These are phyloP conservation scores for Aptenodytes forsteri DNA, from an alignment of 2,113 vertebrate species.

Conservation along the genomic window DNA sequence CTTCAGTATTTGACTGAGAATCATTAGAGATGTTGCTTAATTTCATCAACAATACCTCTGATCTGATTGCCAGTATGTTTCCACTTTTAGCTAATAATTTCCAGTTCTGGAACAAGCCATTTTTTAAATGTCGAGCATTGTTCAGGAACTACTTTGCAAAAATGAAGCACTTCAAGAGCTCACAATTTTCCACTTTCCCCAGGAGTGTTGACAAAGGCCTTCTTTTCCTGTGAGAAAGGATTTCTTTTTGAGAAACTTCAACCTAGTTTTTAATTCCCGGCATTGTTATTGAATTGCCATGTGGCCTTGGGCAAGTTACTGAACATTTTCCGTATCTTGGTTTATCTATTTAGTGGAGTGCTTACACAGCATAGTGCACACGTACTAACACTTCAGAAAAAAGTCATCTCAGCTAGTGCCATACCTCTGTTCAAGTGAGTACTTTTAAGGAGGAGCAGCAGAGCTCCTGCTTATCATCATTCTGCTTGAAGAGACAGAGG, in stretches of 20 bases:
- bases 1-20: neutral
- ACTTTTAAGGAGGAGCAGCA: neutral
- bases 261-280: slow-evolving; percentile 17
- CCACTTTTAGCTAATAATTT: neutral
- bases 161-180: neutral
- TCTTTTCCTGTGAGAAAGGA: neutral
- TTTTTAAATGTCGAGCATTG: neutral
- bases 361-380: slow-evolving; percentile 9
- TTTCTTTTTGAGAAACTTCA: neutral
- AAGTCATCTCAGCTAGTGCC: neutral
- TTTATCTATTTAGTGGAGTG: slow-evolving; percentile 6
- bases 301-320: neutral
- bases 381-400: neutral
- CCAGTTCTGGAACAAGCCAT: neutral
- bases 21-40: neutral
- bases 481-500: neutral
- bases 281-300: slow-evolving; percentile 32
- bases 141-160: neutral
- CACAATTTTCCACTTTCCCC: neutral
- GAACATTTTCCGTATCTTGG: neutral
- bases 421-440: neutral
- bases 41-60: neutral
- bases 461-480: neutral
- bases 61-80: neutral
- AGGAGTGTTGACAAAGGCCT: neutral